Evolutionary conservation across 2,888 invertebrate species (phyloP).

Genomic region (Watsonalla cultraria): DNA sequence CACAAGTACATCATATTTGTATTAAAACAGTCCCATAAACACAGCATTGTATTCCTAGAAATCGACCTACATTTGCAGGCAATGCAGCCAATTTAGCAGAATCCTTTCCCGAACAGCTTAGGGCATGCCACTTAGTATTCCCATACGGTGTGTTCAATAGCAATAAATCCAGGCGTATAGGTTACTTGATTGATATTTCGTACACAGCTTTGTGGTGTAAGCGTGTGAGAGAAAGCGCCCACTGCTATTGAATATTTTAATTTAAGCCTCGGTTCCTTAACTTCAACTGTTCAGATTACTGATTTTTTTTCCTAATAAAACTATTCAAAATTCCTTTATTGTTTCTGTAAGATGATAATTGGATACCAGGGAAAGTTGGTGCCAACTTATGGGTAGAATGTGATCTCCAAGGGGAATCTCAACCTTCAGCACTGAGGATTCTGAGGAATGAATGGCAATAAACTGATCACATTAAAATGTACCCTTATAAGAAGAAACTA

Average conservation of each 20-base stretch:
- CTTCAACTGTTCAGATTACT: no score
- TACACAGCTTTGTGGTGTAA: neutral
- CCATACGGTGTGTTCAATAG: neutral
- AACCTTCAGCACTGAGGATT: no score
- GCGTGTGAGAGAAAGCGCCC: neutral
- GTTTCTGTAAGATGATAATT: no score
- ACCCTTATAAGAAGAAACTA: no score
- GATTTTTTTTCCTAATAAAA: no score
- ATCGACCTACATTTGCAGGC: neutral
- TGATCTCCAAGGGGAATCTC: no score
- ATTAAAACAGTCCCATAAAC: neutral
- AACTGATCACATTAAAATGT: no score
- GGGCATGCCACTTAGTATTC: constrained; percentile 1
- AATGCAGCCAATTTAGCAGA: neutral
- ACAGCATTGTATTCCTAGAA: neutral
- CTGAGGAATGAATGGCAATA: no score
- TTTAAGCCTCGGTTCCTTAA: neutral
- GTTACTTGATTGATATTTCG: constrained; percentile 3
- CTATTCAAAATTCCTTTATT: no score
- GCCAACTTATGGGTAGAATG: no score
- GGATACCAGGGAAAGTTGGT: no score
- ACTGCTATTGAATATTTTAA: no score
- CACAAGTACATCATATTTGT: neutral
- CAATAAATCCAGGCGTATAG: neutral
- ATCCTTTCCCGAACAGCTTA: neutral